phyloP scores from a whole-genome alignment of 2,113 vertebrate species.

The Salminus brasiliensis region DNA sequence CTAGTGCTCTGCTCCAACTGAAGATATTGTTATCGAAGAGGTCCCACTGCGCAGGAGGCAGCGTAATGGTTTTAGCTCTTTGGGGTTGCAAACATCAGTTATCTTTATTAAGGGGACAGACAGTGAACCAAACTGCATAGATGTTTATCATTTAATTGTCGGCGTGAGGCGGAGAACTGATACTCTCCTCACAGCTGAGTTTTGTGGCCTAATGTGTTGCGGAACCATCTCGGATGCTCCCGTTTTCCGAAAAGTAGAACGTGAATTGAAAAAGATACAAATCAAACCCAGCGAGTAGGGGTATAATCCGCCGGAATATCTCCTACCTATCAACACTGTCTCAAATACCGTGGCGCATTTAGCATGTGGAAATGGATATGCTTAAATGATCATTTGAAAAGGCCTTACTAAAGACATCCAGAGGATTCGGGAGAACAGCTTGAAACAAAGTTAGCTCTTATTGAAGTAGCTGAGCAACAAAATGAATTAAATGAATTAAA shows the following conservation, averaged over 20 bases:
- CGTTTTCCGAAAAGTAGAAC: neutral
- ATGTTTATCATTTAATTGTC: conserved; percentile 55
- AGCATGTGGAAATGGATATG: neutral
- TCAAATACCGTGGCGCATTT: no score
- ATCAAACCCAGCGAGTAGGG: neutral
- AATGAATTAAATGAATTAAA: no score
- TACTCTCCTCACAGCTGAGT: conserved; percentile 17
- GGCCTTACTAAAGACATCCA: no score
- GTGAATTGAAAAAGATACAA: neutral
- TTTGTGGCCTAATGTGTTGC: neutral
- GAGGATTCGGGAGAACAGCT: no score
- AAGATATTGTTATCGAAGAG: conserved; percentile 51
- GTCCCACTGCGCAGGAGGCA: conserved; percentile 36
- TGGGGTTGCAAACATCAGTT: conserved; percentile 52
- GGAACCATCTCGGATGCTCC: neutral
- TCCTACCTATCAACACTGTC: neutral
- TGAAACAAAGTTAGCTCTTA: no score
- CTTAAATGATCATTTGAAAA: no score
- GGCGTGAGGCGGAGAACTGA: conserved; percentile 6
- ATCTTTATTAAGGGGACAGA: conserved; percentile 52
- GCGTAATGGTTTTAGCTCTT: conserved; percentile 50
- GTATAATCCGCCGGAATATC: neutral
- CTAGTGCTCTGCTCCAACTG: conserved; percentile 37
- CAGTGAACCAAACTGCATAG: conserved; percentile 40
- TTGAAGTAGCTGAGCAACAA: no score